phyloP scores from a whole-genome alignment of 2,113 vertebrate species.

The Misgurnus mizolepis region DNA sequence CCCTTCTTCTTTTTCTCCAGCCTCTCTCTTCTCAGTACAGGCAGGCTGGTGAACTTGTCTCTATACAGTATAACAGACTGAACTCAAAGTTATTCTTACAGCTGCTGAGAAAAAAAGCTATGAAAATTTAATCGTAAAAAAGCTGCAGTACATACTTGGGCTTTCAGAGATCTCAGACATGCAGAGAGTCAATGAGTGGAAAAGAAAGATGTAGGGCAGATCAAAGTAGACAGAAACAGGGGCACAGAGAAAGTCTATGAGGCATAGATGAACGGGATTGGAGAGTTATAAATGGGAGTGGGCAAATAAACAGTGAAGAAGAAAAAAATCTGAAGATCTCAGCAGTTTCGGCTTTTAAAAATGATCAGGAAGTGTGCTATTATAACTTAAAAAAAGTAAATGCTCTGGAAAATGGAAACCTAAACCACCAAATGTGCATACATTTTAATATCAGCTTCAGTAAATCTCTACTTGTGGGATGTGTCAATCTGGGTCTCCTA shows the following conservation, averaged over 20 bases:
- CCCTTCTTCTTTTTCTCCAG: slow-evolving; percentile 30
- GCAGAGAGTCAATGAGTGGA: slow-evolving; percentile 48
- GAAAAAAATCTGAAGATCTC: background rate
- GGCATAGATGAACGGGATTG: background rate
- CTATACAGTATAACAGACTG: slow-evolving; percentile 75
- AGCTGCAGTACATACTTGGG: slow-evolving; percentile 69
- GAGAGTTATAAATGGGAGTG: background rate
- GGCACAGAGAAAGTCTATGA: background rate
- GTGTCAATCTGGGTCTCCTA: background rate
- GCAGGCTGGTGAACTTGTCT: slow-evolving; percentile 57
- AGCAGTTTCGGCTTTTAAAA: background rate
- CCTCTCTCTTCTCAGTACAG: slow-evolving; percentile 56
- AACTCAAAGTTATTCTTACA: slow-evolving; percentile 75
- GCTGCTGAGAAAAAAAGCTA: slow-evolving; percentile 69
- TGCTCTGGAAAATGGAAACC: background rate
- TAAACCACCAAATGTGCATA: background rate
- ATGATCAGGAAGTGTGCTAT: background rate
- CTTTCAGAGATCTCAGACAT: slow-evolving; percentile 58
- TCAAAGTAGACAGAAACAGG: background rate
- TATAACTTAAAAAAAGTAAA: background rate
- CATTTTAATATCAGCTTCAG: background rate
- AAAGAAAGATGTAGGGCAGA: slow-evolving; percentile 36
- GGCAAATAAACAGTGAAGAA: background rate
- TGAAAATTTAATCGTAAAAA: slow-evolving; percentile 78
- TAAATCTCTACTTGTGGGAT: background rate